Conservation (phyloP, 1,140 invertebrate species). For the Globodera rostochiensis region DNA sequence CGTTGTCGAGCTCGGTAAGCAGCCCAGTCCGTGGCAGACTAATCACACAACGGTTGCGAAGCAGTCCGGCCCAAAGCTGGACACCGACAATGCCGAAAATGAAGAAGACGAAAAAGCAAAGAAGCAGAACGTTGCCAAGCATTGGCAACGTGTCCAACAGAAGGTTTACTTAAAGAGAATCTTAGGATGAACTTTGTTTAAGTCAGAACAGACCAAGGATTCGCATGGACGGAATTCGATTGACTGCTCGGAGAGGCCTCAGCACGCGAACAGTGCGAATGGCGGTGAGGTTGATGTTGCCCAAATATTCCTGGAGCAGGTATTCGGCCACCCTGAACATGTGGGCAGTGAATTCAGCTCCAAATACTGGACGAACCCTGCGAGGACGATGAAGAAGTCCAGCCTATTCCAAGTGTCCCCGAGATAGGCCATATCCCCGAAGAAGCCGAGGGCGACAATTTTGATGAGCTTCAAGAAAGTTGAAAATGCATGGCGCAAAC, state of each 20-base stretch:
- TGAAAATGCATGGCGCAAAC: neutral
- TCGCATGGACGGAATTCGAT: conserved; percentile 97
- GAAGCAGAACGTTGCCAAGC: conserved; percentile 89
- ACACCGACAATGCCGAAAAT: conserved; percentile 99
- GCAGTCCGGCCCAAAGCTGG: conserved; percentile 95
- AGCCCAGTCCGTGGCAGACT: conserved; percentile 55
- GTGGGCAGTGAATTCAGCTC: conserved; percentile 30
- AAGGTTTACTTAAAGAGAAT: conserved; percentile 68
- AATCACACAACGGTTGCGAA: conserved; percentile 64
- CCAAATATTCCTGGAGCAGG: conserved; percentile 79
- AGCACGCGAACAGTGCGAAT: conserved; percentile 95
- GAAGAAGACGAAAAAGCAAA: conserved; percentile 99
- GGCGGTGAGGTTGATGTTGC: conserved; percentile 96
- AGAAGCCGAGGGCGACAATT: conserved; percentile 97
- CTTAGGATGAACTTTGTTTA: too few species aligned
- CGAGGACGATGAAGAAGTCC: conserved; percentile 95
- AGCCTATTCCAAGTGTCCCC: conserved; percentile 94
- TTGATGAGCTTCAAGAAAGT: conserved; percentile 80
- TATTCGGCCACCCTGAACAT: conserved; percentile 85
- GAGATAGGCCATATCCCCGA: conserved; percentile 88
- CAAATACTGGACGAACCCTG: conserved; percentile 76
- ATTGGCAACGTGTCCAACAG: conserved; percentile 97
- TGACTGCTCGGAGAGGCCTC: conserved; percentile 91
- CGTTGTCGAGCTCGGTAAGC: conserved; percentile 41
- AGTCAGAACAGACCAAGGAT: conserved; percentile 45